Conservation (phyloP, 2,797 vertebrate species). For the Sylvilagus floridanus region DNA sequence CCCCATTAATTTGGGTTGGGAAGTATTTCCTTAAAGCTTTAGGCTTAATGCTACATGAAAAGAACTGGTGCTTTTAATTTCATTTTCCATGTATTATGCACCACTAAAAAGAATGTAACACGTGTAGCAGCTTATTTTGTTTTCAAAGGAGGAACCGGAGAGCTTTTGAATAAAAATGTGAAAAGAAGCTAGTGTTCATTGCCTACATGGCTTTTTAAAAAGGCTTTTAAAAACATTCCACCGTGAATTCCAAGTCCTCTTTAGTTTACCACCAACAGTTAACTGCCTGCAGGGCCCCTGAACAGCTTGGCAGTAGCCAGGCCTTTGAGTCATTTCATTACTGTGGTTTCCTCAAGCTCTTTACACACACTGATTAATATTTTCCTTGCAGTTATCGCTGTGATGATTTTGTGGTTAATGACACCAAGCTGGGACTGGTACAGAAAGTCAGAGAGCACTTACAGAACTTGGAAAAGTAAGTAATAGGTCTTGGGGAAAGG, state of each 20-base stretch:
- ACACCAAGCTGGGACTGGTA: constrained; percentile 96
- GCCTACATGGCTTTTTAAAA: constrained; percentile 50
- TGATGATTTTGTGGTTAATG: constrained; percentile 99
- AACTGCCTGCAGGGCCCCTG: neutral
- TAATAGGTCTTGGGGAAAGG: constrained; percentile 66
- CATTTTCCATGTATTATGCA: constrained; percentile 27
- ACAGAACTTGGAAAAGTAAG: constrained; percentile 99
- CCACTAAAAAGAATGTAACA: constrained; percentile 52
- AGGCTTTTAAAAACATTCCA: constrained; percentile 61
- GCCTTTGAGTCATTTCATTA: constrained; percentile 63
- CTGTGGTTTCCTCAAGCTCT: constrained; percentile 60
- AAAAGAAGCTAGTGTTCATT: constrained; percentile 63
- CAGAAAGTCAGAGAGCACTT: constrained; percentile 98
- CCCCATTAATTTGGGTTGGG: constrained; percentile 39
- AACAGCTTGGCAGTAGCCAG: constrained; percentile 9
- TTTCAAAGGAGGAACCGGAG: constrained; percentile 62
- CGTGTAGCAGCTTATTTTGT: constrained; percentile 23
- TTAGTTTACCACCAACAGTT: neutral
- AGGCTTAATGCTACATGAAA: constrained; percentile 6
- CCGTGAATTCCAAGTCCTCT: constrained; percentile 55
- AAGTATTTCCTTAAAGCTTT: constrained; percentile 47
- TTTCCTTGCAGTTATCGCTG: constrained; percentile 95
- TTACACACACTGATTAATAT: constrained; percentile 64
- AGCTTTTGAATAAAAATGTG: constrained; percentile 70
- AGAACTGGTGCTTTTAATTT: constrained; percentile 48